Base-by-base conservation (phyloP, 2,113 vertebrate genomes). In the Sander vitreus region DNA sequence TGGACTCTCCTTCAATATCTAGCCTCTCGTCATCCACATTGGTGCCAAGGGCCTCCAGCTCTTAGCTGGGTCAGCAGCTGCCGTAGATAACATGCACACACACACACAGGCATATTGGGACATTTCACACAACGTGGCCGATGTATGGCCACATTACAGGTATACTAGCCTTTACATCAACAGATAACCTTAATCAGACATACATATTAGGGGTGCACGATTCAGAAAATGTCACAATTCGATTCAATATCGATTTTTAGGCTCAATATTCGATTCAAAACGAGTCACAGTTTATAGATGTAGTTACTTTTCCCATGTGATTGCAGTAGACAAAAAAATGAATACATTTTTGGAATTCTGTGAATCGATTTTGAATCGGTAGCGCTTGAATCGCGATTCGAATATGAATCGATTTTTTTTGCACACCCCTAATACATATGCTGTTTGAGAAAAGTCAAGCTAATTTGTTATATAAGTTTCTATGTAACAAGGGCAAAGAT, bases 21-120 rank as follows among this genome's bases (percentile, higher is more conserved):
- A 98, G 96, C 96, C 97, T 96, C 96, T 97, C 95, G 96, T 93
- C 97, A 97, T 96, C 97, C 97, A 97, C 94, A 95, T 96, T 93
- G 97, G 97, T 93, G 96, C 97, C 96, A 96, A 96, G 94, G 96
- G 97, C 95, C 96, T 97, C 96, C 97, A 97, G 96, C 96, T 96
- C 96, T 94, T 96, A 95, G 97, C 96, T 98, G 97, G 97, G 95
- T 97, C 97, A 95, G 93, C 96, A 95, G 96, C 97, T 98, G 97
- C 97, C 97, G 96, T 96, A 96, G 96, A 99, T 97, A 98, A 98
- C 97, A 98, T 92, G 95, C 95, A 97, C 96, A 99, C 96, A 99
- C 95, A 97, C 97, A 98, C 91, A 95, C 92, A 95, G 93, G 95
- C 93, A 95, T 95, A 97, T 97, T 95, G 96, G 96, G 97, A 97